phyloP scores from a whole-genome alignment of 2,113 vertebrate genomes.

The Plecturocebus donacophilus region DNA sequence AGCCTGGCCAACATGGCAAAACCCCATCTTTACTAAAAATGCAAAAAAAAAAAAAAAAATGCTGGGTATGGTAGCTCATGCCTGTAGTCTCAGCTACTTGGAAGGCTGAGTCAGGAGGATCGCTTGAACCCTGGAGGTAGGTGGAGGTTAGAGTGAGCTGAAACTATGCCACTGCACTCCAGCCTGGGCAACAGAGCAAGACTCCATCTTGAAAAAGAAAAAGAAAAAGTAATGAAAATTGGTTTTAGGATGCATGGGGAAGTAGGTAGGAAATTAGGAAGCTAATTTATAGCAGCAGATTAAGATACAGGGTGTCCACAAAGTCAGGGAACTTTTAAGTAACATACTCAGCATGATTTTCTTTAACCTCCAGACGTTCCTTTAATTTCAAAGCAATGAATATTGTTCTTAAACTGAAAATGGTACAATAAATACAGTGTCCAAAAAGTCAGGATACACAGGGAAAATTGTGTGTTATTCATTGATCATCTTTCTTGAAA shows the following conservation, averaged over 20 bases:
- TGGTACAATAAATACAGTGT: neutral
- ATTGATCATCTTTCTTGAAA: slow-evolving; percentile 28
- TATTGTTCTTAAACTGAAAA: neutral
- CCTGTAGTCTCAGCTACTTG: too few species aligned
- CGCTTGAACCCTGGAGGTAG: too few species aligned
- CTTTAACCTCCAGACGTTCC: slow-evolving; percentile 24
- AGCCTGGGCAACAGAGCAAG: too few species aligned
- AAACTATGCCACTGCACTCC: too few species aligned
- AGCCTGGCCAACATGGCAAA: too few species aligned
- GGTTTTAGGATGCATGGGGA: neutral
- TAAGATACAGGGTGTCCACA: neutral
- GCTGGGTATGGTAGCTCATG: too few species aligned
- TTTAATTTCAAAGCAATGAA: neutral
- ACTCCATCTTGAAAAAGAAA: too few species aligned
- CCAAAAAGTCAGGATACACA: neutral
- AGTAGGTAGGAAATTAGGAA: neutral
- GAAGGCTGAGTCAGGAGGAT: too few species aligned
- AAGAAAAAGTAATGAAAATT: neutral
- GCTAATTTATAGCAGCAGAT: neutral
- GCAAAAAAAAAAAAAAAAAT: too few species aligned
- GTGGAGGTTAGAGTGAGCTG: too few species aligned
- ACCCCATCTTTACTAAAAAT: too few species aligned
- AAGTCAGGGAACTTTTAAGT: neutral
- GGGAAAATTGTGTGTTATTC: neutral
- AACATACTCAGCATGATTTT: neutral